phyloP scores from a whole-genome alignment of 2,113 vertebrate genomes.

The Aphyosemion australe region DNA sequence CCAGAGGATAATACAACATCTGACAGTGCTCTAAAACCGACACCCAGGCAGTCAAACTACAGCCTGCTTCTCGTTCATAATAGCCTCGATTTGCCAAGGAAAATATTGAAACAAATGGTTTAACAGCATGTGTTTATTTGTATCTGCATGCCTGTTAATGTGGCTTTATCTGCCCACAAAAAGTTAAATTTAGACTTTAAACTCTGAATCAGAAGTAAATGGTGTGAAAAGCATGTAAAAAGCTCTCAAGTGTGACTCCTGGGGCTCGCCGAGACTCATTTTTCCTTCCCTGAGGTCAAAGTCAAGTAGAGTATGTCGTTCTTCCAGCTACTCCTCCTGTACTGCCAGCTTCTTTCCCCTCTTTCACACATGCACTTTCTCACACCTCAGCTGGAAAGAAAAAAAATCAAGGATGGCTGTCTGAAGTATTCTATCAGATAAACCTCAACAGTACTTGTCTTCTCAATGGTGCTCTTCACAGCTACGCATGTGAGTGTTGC shows the following conservation, averaged over 20 bases:
- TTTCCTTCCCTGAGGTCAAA: conserved; percentile 54
- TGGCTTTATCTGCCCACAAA: background rate
- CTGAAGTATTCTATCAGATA: conserved; percentile 68
- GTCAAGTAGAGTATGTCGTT: conserved; percentile 49
- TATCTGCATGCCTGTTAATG: background rate
- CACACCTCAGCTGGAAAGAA: conserved; percentile 31
- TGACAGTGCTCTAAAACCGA: conserved; percentile 52
- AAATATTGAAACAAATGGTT: conserved; percentile 28
- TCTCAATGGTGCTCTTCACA: conserved; percentile 42
- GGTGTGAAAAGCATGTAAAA: conserved; percentile 45
- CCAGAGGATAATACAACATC: conserved; percentile 42
- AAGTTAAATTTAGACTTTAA: conserved; percentile 6
- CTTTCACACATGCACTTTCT: conserved; percentile 12
- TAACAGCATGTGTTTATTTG: conserved; percentile 12
- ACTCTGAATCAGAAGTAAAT: conserved; percentile 49
- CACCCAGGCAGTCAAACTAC: conserved; percentile 21
- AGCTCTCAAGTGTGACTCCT: conserved; percentile 41
- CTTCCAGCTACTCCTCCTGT: conserved; percentile 44
- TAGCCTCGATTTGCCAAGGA: background rate
- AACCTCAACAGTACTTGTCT: conserved; percentile 59
- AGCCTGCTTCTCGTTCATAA: conserved; percentile 24
- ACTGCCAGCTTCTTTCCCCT: background rate
- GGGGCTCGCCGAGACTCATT: conserved; percentile 34
- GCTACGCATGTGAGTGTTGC: conserved; percentile 52
- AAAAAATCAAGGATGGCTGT: conserved; percentile 57